Percentiles rank a stretch among this genome's conserved stretches.
phyloP scores from a whole-genome alignment of 2,797 vertebrate genomes.

The Leptoclinus maculatus region DNA sequence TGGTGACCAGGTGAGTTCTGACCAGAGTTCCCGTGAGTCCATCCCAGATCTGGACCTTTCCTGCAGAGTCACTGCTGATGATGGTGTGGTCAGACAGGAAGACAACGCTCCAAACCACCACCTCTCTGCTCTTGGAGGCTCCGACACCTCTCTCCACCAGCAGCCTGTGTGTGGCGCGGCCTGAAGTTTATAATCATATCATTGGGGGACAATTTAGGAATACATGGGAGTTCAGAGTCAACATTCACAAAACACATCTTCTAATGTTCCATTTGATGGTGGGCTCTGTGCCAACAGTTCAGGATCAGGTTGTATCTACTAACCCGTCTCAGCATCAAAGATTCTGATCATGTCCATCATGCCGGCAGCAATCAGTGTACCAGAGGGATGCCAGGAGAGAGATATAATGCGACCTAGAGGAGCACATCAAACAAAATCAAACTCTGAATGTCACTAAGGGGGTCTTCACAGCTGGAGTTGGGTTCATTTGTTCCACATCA shows the following conservation, averaged over 20 bases:
- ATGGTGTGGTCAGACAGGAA: slow-evolving; percentile 88
- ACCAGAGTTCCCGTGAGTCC: slow-evolving; percentile 86
- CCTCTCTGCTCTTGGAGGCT: slow-evolving; percentile 75
- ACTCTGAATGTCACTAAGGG: not conserved
- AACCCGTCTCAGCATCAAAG: slow-evolving; percentile 88
- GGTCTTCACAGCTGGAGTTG: not conserved
- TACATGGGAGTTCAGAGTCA: not conserved
- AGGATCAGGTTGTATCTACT: not conserved
- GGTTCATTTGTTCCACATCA: not conserved
- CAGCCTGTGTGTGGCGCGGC: slow-evolving; percentile 84
- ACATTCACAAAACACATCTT: not conserved
- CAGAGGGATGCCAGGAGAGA: slow-evolving; percentile 91
- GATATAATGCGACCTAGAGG: slow-evolving; percentile 89
- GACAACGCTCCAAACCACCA: slow-evolving; percentile 90
- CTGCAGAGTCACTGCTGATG: slow-evolving; percentile 90
- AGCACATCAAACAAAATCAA: not conserved
- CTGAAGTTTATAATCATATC: slow-evolving; percentile 65
- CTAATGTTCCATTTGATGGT: too few species aligned
- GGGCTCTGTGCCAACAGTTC: not conserved
- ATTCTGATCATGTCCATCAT: slow-evolving; percentile 88
- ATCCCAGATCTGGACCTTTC: slow-evolving; percentile 95
- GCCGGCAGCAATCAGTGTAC: slow-evolving; percentile 86
- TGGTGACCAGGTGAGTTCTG: slow-evolving; percentile 86
- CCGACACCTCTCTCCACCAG: slow-evolving; percentile 84
- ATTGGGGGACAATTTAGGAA: not conserved